A percentile compares a stretch with the other conserved stretches of the same genome.
These are phyloP conservation scores for Pseudochirops cupreus DNA, from an alignment of 2,797 vertebrate genomes.

Conservation along the genomic window DNA sequence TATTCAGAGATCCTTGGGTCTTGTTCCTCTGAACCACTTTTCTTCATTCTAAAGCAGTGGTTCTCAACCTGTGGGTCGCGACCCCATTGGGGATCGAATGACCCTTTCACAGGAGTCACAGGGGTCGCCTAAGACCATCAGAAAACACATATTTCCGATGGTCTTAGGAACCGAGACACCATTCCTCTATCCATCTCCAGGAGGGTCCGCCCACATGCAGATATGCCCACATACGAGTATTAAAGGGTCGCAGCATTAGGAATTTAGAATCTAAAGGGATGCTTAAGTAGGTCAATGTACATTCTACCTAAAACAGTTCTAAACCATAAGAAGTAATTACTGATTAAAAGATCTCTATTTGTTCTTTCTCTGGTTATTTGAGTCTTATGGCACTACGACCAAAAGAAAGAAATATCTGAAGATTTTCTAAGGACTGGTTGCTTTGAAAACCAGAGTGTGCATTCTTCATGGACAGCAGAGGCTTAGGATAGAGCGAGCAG, in stretches of 20 bases:
- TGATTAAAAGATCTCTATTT: background rate
- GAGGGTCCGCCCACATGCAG: too few species aligned
- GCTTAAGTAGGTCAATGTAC: background rate
- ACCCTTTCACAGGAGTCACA: too few species aligned
- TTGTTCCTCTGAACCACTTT: background rate
- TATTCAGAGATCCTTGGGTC: background rate
- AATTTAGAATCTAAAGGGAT: background rate
- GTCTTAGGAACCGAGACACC: too few species aligned
- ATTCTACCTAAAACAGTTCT: constrained; percentile 9
- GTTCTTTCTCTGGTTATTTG: background rate
- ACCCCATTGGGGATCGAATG: too few species aligned
- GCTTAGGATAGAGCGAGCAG: background rate
- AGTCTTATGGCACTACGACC: constrained; percentile 6
- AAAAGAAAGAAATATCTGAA: constrained; percentile 8
- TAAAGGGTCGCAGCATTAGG: too few species aligned
- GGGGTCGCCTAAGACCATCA: too few species aligned
- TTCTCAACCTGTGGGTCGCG: too few species aligned
- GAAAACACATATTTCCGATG: too few species aligned
- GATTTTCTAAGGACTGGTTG: background rate
- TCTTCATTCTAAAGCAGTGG: background rate
- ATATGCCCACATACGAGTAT: too few species aligned
- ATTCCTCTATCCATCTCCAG: too few species aligned
- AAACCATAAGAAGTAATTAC: constrained; percentile 26
- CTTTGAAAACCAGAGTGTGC: background rate
- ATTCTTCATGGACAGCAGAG: background rate